phyloP scores from a whole-genome alignment of 2,113 vertebrate species.

The Poeciliopsis turrubarensis region DNA sequence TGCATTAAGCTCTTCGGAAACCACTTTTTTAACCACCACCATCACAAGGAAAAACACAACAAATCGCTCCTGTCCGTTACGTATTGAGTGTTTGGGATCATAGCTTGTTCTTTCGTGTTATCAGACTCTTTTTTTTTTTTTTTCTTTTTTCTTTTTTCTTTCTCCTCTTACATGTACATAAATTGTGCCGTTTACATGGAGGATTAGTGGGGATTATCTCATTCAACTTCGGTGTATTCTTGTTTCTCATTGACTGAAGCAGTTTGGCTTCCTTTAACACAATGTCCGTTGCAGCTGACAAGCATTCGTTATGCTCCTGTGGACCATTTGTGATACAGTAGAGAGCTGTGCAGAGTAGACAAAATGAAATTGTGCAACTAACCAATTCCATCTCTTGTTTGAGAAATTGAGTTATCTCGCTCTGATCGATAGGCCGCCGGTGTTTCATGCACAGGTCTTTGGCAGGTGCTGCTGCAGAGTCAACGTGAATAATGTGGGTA shows the following conservation, averaged over 20 bases:
- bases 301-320: not conserved
- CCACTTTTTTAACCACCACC: not conserved
- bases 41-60: not conserved
- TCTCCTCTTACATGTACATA: not conserved
- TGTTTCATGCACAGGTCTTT: slow-evolving; percentile 45
- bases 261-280: not conserved
- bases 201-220: not conserved
- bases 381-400: slow-evolving; percentile 28
- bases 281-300: not conserved
- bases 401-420: slow-evolving; percentile 13
- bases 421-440: slow-evolving; percentile 47
- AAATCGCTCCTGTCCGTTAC: not conserved
- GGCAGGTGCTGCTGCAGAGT: slow-evolving; percentile 26
- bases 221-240: not conserved
- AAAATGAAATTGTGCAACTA: slow-evolving; percentile 10
- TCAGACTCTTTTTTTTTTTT: not conserved
- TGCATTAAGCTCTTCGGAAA: not conserved
- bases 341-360: not conserved
- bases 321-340: not conserved
- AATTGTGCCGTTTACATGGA: not conserved
- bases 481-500: slow-evolving; percentile 28
- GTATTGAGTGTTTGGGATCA: not conserved
- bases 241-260: not conserved
- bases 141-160: too few relatives aligned
- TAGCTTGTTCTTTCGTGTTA: not conserved